A percentile compares a stretch with the other conserved stretches of the same genome.
These are phyloP conservation scores for Meteorus cinctellus DNA, from an alignment of 2,888 invertebrate genomes.

Conservation along the genomic window DNA sequence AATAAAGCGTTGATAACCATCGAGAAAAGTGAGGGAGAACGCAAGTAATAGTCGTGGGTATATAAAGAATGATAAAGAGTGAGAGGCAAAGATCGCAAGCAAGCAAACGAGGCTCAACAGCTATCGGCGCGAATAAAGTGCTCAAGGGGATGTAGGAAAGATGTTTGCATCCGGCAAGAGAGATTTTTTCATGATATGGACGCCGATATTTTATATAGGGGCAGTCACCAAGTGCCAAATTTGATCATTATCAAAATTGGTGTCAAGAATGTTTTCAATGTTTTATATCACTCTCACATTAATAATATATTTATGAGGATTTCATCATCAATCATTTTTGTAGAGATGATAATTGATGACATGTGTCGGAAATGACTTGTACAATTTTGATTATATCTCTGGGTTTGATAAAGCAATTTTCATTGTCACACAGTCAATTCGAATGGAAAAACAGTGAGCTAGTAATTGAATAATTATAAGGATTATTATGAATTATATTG, in stretches of 20 bases:
- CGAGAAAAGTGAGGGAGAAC: constrained; percentile 14
- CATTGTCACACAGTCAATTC: too few relatives aligned
- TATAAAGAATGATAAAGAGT: neutral
- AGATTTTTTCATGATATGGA: constrained; percentile 1
- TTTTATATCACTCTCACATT: neutral
- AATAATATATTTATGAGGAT: too few relatives aligned
- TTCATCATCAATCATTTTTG: too few relatives aligned
- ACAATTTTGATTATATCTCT: too few relatives aligned
- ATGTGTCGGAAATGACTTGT: too few relatives aligned
- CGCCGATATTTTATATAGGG: neutral
- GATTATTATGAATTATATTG: too few relatives aligned
- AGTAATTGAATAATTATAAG: too few relatives aligned
- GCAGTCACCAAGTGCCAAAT: neutral
- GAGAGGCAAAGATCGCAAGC: neutral
- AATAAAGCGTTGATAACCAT: constrained; percentile 38
- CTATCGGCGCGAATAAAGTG: constrained; percentile 32
- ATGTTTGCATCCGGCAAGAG: constrained; percentile 8
- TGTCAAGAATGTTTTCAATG: neutral
- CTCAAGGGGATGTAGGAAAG: constrained; percentile 6
- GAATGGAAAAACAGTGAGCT: too few relatives aligned
- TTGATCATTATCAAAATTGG: neutral
- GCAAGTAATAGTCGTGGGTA: too few relatives aligned
- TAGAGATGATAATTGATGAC: too few relatives aligned
- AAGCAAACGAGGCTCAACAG: constrained; percentile 22
- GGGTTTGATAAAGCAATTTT: too few relatives aligned